A percentile compares a stretch with the other conserved stretches of the same genome.
These are phyloP conservation scores for Drosophila niveifrons DNA, from an alignment of 2,888 invertebrate genomes.

Conservation along the genomic window DNA sequence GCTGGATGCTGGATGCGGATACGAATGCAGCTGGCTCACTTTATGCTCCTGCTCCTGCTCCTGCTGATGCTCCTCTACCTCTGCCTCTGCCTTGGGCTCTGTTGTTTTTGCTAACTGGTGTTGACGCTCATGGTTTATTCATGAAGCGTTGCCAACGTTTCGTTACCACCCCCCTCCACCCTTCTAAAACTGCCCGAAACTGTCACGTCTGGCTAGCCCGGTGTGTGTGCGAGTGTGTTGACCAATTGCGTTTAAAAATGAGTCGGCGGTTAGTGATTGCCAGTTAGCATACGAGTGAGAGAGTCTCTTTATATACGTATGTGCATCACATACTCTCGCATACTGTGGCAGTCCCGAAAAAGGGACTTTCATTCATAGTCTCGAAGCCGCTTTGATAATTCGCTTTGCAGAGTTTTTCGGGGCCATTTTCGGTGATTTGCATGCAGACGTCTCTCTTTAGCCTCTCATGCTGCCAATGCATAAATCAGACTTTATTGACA, in stretches of 20 bases:
- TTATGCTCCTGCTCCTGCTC: slow-evolving; percentile 13
- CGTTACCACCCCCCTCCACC: slow-evolving; percentile 12
- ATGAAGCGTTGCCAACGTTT: slow-evolving; percentile 45
- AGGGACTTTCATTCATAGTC: slow-evolving; percentile 38
- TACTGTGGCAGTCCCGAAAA: too few relatives aligned
- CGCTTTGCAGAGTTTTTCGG: slow-evolving; percentile 53
- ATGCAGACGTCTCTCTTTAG: slow-evolving; percentile 22
- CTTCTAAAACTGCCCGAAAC: slow-evolving; percentile 1
- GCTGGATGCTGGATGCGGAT: slow-evolving; percentile 13
- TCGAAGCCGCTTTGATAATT: slow-evolving; percentile 50
- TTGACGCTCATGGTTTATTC: slow-evolving; percentile 70
- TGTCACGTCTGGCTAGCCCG: slow-evolving; percentile 26
- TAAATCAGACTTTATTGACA: slow-evolving; percentile 32
- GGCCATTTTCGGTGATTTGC: slow-evolving; percentile 55
- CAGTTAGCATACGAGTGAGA: slow-evolving; percentile 49
- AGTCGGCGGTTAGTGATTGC: slow-evolving; percentile 71
- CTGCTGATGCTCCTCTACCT: slow-evolving; percentile 8
- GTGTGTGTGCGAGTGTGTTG: slow-evolving; percentile 45
- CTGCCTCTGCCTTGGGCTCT: slow-evolving; percentile 13
- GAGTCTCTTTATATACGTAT: too few relatives aligned
- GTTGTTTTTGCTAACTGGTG: slow-evolving; percentile 71
- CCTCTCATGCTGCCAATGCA: slow-evolving; percentile 17
- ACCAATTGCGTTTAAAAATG: slow-evolving; percentile 70
- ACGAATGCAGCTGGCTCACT: slow-evolving; percentile 34
- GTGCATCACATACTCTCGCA: too few relatives aligned